Percentiles rank a stretch among this genome's conserved stretches.
phyloP scores from a whole-genome alignment of 2,888 invertebrate genomes.

The Labia minor region DNA sequence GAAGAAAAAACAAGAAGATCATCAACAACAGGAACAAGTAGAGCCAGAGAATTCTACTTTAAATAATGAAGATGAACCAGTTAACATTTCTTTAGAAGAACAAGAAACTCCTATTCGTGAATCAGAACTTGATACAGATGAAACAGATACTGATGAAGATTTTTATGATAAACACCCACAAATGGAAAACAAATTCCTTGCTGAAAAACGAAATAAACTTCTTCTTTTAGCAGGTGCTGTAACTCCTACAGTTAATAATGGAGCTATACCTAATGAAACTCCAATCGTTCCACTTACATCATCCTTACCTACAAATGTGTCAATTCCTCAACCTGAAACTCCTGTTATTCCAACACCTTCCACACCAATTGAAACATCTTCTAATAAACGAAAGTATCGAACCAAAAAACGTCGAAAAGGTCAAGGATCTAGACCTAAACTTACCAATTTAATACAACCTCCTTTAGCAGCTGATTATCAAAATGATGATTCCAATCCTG shows the following conservation, averaged over 20 bases:
- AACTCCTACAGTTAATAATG: constrained; percentile 38
- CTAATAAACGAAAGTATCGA: constrained; percentile 32
- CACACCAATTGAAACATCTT: constrained; percentile 15
- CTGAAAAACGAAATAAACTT: constrained; percentile 62
- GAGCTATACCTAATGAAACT: neutral
- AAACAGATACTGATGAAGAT: constrained; percentile 78
- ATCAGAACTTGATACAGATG: constrained; percentile 73
- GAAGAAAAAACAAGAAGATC: constrained; percentile 30
- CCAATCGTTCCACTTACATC: neutral
- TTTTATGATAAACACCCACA: constrained; percentile 79
- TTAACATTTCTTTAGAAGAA: constrained; percentile 34
- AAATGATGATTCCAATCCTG: neutral
- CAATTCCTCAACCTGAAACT: constrained; percentile 15
- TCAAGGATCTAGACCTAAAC: constrained; percentile 38
- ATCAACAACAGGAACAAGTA: constrained; percentile 15
- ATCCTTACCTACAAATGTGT: neutral
- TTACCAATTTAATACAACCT: constrained; percentile 39
- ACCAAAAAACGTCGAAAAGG: constrained; percentile 34
- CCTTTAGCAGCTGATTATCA: neutral
- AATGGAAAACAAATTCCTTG: constrained; percentile 57
- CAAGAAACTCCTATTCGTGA: constrained; percentile 57
- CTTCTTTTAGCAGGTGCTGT: constrained; percentile 51
- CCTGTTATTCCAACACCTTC: neutral
- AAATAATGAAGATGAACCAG: constrained; percentile 31
- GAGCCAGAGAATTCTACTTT: constrained; percentile 31